These are phyloP conservation scores for Desmodus rotundus DNA, from an alignment of 2,113 vertebrate genomes.

Conservation along the genomic window DNA sequence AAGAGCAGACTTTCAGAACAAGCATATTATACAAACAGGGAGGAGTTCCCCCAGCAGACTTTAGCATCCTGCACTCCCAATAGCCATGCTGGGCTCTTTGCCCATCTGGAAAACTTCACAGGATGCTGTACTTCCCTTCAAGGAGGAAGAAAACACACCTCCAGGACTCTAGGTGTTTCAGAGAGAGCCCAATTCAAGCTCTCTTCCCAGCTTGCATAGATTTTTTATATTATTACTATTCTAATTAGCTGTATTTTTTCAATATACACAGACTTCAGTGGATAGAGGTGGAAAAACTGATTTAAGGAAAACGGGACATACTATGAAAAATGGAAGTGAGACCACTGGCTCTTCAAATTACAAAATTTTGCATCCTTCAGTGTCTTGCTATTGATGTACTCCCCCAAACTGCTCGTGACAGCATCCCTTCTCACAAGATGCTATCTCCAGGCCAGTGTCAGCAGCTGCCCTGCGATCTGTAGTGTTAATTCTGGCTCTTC, in stretches of 20 bases:
- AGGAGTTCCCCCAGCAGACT: not conserved
- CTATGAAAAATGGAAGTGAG: not conserved
- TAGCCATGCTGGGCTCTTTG: not conserved
- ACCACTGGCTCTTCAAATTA: not conserved
- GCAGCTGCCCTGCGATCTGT: not conserved
- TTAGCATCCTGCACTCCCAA: not conserved
- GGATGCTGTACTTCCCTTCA: not conserved
- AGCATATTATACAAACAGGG: not conserved
- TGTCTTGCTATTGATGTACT: not conserved
- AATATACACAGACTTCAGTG: not conserved
- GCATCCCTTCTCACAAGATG: not conserved
- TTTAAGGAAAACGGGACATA: not conserved
- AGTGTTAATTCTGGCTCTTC: not conserved
- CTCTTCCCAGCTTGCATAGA: not conserved
- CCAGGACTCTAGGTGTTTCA: not conserved
- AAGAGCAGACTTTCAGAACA: not conserved
- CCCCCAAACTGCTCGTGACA: fast-evolving
- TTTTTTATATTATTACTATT: not conserved
- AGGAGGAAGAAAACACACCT: not conserved
- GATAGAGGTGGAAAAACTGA: not conserved
- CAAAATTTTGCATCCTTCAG: not conserved
- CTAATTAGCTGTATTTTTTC: not conserved
- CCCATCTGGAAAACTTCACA: not conserved
- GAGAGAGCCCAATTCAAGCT: not conserved
- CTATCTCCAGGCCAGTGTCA: too few species aligned